phyloP scores from a whole-genome alignment of 2,113 vertebrate genomes.

The Arvicanthis niloticus region DNA sequence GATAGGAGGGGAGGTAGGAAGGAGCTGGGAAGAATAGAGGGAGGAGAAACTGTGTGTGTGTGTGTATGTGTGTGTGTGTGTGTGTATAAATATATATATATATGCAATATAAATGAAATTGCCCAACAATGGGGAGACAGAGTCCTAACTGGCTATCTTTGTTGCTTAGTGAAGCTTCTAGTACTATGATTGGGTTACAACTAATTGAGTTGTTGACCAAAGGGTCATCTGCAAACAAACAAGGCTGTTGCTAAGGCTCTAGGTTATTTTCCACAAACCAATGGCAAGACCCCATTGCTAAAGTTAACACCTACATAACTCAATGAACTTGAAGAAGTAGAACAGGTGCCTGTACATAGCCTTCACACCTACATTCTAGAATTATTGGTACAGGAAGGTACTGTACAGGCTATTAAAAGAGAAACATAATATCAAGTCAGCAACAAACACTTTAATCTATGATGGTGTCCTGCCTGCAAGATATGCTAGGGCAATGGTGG shows the following conservation, averaged over 20 bases:
- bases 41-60: no score
- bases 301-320: not conserved
- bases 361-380: not conserved
- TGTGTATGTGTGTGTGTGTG: no score
- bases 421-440: not conserved
- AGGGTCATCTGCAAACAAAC: not conserved
- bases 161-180: not conserved
- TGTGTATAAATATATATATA: no score
- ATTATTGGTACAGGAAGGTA: not conserved
- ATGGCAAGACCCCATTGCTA: not conserved
- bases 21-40: no score
- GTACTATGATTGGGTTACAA: not conserved
- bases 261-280: not conserved
- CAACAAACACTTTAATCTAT: not conserved
- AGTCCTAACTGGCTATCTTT: not conserved
- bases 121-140: not conserved
- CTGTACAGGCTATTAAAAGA: not conserved
- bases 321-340: not conserved
- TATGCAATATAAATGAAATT: not conserved
- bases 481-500: not conserved
- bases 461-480: not conserved
- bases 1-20: no score
- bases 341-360: not conserved
- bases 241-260: not conserved
- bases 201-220: not conserved